Base-by-base conservation (phyloP, 2,888 invertebrate genomes). In the Anthophora plumipes region DNA sequence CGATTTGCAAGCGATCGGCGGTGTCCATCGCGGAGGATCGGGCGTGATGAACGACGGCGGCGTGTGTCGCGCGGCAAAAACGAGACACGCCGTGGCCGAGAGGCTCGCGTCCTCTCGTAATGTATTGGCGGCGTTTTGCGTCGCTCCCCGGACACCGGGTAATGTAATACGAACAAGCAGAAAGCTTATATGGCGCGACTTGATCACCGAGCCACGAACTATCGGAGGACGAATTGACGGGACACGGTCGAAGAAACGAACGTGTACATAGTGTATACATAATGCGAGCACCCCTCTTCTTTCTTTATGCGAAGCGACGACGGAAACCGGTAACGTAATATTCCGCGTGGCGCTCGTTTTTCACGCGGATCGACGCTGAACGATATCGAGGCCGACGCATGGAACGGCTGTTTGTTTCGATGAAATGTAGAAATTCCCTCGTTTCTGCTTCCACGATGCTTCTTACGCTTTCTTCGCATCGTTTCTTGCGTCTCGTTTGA, bases 1-100 rank as follows among this genome's bases (percentile, higher is more conserved):
- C 74, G 82, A 83, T 83, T 83, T 81, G 82, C 83, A 83, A 78
- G 69, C 64, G 77, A 64, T 76, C 68, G 46, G 64, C n/a, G 37
- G 67, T 43, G 69, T 81, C 72, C 69, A 71, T 71, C 59, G 67
- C 61, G 11, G 41, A 43, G 68, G 50, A 68, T 64, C 74, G 60
- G 55, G 43, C 82, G 74, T 83, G 82, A 83, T 78, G 74, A 71
- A 83, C 78, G 77, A 83, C 74, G 61, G 25, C 52, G 68, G 67
- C 67, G 77, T 68, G 57, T 77, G 82, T 74, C 82, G 54, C 69
- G 52, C 46, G 68, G 61, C 67, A 83, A 83, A 82, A 83, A 83
- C 77, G 59, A 54, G 52, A 75, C 77, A 50, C 70, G 73, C 43
- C 25, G 52, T 43, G 37, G 50, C 66, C 66, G 66, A 31, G 66